Percentiles rank a stretch among this genome's conserved stretches.
phyloP scores from a whole-genome alignment of 2,113 vertebrate genomes.

The Prietella phreatophila region DNA sequence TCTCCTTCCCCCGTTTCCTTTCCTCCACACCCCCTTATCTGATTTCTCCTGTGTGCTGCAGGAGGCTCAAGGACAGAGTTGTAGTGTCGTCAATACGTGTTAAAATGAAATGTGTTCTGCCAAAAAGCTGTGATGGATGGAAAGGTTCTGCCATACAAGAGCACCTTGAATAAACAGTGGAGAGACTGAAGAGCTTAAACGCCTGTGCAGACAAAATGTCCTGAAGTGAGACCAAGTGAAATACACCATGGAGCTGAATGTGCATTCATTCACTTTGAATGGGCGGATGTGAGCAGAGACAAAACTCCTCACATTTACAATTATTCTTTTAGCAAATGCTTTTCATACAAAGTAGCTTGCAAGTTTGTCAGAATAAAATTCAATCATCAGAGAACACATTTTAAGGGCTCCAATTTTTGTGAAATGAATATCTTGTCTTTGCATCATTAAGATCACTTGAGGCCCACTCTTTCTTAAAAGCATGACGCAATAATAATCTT shows the following conservation, averaged over 20 bases:
- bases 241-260: not conserved
- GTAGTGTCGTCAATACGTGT: constrained; percentile 15
- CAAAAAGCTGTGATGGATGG: constrained; percentile 23
- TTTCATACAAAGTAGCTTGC: not conserved
- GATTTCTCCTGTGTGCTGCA: not conserved
- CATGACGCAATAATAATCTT: not conserved
- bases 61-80: constrained; percentile 22
- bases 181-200: not conserved
- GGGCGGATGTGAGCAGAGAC: not conserved
- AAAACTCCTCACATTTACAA: not conserved
- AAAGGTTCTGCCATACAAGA: constrained; percentile 16
- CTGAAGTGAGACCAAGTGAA: not conserved
- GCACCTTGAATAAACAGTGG: constrained; percentile 20
- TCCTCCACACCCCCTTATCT: constrained; percentile 1
- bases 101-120: constrained; percentile 16
- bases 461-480: not conserved
- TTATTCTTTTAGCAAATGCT: not conserved
- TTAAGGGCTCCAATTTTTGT: not conserved
- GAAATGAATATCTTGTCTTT: no score
- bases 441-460: no score
- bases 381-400: not conserved
- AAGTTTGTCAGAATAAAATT: not conserved
- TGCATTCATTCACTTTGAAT: not conserved
- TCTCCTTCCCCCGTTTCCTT: not conserved
- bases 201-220: not conserved